A percentile compares a stretch with the other conserved stretches of the same genome.
phyloP scores from a whole-genome alignment of 2,797 vertebrate genomes.

The Miichthys miiuy region DNA sequence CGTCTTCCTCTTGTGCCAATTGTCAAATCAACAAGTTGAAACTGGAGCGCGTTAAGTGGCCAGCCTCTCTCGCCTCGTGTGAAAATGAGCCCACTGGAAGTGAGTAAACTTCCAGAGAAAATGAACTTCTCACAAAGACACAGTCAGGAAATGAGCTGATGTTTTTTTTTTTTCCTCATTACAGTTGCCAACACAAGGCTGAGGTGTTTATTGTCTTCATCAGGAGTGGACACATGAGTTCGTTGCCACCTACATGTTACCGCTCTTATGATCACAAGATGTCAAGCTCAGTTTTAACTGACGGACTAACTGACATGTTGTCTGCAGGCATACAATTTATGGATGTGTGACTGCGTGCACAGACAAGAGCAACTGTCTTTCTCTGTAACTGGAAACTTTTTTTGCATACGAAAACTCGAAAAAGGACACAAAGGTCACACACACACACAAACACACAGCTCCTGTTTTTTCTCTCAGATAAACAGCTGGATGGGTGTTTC shows the following conservation, averaged over 20 bases:
- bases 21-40: conserved; percentile 45
- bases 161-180: conserved; percentile 23
- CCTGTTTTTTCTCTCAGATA: conserved; percentile 36
- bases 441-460: neutral
- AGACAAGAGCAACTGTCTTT: neutral
- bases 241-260: neutral
- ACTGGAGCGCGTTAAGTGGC: neutral
- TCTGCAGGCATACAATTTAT: conserved; percentile 3
- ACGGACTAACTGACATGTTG: neutral
- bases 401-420: neutral
- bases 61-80: neutral
- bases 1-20: conserved; percentile 23
- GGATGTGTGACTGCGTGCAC: neutral
- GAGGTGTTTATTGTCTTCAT: conserved; percentile 15
- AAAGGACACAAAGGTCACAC: conserved; percentile 3
- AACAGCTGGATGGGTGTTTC: conserved; percentile 50
- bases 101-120: neutral
- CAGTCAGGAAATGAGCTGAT: conserved; percentile 11
- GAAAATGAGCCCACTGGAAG: conserved; percentile 18
- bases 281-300: neutral
- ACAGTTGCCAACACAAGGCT: conserved; percentile 1
- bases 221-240: neutral
- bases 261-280: neutral
- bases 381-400: conserved; percentile 20
- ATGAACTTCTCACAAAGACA: neutral